Evolutionary conservation across 2,888 invertebrate genomes (phyloP).

Genomic region (Dynastes hyllus): DNA sequence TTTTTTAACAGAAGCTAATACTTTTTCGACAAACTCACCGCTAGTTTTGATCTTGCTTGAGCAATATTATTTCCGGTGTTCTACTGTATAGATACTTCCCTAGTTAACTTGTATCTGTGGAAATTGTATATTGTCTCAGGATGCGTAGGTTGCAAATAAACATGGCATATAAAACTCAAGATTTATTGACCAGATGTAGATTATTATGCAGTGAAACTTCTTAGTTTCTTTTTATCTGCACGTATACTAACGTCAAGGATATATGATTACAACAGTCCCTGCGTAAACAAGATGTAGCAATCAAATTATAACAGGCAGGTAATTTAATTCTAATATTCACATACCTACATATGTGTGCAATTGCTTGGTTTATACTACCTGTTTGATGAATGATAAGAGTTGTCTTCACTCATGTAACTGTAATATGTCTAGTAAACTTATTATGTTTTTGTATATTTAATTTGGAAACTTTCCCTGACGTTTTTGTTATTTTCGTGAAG

Average conservation of each 20-base stretch:
- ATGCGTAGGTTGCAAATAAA: slow-evolving; percentile 27
- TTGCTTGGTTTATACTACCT: background rate
- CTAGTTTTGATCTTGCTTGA: slow-evolving; percentile 17
- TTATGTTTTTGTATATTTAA: too few relatives aligned
- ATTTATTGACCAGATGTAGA: slow-evolving; percentile 36
- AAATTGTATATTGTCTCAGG: slow-evolving; percentile 3
- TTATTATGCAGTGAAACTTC: slow-evolving; percentile 19
- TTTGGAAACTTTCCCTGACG: too few relatives aligned
- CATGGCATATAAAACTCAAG: slow-evolving; percentile 21
- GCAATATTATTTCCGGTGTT: slow-evolving; percentile 31
- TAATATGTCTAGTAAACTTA: background rate
- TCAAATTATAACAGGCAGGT: slow-evolving; percentile 5
- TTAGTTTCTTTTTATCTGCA: slow-evolving; percentile 17
- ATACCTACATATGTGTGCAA: background rate
- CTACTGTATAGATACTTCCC: background rate
- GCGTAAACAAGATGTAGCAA: slow-evolving; percentile 18
- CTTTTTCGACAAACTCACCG: slow-evolving; percentile 21
- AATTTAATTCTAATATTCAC: slow-evolving; percentile 6
- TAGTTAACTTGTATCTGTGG: background rate
- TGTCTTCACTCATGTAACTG: background rate
- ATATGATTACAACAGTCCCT: slow-evolving; percentile 13
- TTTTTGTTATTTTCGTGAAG: too few relatives aligned
- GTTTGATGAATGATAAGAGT: slow-evolving; percentile 18
- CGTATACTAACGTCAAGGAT: slow-evolving; percentile 23
- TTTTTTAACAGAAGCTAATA: slow-evolving; percentile 33